A percentile compares a stretch with the other conserved stretches of the same genome.
Evolutionary conservation across 2,113 vertebrate species (phyloP).

Genomic region (Tragelaphus strepsiceros): DNA sequence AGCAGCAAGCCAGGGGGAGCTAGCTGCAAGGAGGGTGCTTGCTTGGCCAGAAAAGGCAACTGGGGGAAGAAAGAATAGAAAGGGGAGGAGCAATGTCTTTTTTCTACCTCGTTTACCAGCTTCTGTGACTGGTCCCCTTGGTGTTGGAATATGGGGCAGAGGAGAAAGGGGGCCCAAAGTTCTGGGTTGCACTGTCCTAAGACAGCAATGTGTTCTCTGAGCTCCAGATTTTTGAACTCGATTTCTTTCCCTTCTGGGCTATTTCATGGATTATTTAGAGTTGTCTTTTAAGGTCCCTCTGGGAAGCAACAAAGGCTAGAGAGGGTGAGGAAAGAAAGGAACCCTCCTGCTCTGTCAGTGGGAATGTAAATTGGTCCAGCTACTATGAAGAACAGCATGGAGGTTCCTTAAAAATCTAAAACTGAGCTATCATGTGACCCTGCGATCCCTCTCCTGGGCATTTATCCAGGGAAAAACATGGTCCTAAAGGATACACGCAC

Average conservation of each 20-base stretch:
- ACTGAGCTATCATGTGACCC: background rate
- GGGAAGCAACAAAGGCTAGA: background rate
- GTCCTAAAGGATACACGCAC: background rate
- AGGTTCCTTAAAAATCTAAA: background rate
- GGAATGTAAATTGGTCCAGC: background rate
- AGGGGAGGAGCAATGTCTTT: background rate
- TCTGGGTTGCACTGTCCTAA: background rate
- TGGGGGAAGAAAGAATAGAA: background rate
- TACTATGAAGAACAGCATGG: background rate
- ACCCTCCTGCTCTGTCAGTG: background rate
- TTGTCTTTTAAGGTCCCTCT: background rate
- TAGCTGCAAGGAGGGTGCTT: background rate
- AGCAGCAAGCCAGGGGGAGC: background rate
- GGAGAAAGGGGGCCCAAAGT: background rate
- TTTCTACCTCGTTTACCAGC: background rate
- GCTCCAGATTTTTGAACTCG: background rate
- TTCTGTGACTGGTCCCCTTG: background rate
- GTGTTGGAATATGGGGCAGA: background rate
- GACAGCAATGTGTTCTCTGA: background rate
- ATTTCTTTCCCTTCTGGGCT: background rate
- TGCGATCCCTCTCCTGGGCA: background rate
- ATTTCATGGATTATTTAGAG: background rate
- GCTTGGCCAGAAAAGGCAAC: background rate
- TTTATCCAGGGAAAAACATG: background rate
- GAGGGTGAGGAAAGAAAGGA: background rate